These are phyloP conservation scores for Xiphophorus couchianus DNA, from an alignment of 2,113 vertebrate species.

Conservation along the genomic window DNA sequence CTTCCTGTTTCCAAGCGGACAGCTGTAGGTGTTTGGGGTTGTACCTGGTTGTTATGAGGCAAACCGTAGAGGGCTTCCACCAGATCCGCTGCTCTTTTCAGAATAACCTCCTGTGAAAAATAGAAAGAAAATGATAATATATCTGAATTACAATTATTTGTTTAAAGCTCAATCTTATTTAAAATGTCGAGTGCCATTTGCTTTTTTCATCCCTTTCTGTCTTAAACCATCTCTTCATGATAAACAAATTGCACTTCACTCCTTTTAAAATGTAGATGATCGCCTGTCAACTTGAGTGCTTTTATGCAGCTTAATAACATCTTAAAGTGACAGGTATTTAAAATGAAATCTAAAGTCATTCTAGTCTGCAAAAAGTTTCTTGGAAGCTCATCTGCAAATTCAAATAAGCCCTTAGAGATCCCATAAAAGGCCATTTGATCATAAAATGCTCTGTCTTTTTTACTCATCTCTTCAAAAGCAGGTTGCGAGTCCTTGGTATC, in stretches of 20 bases:
- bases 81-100: slow-evolving; percentile 93
- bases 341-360: slow-evolving; percentile 37
- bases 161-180: not conserved
- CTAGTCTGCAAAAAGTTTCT: slow-evolving; percentile 24
- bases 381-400: slow-evolving; percentile 21
- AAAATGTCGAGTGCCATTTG: not conserved
- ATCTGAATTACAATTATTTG: not conserved
- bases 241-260: slow-evolving; percentile 70
- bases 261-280: slow-evolving; percentile 61
- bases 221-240: slow-evolving; percentile 34
- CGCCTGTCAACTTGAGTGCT: slow-evolving; percentile 60
- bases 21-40: not conserved
- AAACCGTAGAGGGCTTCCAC: slow-evolving; percentile 95
- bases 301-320: slow-evolving; percentile 60
- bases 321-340: slow-evolving; percentile 59
- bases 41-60: slow-evolving; percentile 95
- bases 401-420: not conserved
- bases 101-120: slow-evolving; percentile 89
- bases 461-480: not conserved
- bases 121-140: not conserved
- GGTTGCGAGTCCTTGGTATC: not conserved
- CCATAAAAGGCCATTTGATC: not conserved
- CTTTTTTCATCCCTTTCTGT: not conserved
- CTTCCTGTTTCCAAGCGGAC: not conserved
- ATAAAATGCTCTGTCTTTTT: not conserved